Base-by-base conservation (phyloP, 2,797 vertebrate species). In the Peromyscus attwateri region DNA sequence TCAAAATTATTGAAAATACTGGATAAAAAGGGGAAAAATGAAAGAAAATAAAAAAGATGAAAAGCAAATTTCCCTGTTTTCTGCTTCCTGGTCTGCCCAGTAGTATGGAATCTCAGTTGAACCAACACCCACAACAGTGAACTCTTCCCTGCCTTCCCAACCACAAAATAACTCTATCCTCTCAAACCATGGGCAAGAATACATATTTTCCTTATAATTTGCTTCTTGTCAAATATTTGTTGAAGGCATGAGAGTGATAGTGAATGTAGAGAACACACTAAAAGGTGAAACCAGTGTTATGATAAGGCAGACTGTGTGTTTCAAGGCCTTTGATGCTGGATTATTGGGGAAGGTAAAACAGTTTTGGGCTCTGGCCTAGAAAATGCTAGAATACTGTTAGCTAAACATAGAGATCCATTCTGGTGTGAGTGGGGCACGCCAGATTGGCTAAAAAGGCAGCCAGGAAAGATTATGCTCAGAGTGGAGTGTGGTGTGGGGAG, bases 401-500 rank as follows among this genome's bases (percentile, higher is more conserved):
- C 9, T 31, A 8, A 64, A 2, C 40, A 11, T 46, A 66, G 43
- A 84, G 17, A 46, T 43, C 1, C 31, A 21, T 23, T 12, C 16
- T 66, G 14, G 8, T 21, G 29, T 31, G 40, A 34, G 10, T 64
- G 16, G 6, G 60, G 29, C 60, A 66, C 27, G 46, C 1, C 5
- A 43, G 4, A 34, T 1, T 13, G 3, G 0, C 9, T 13, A 23
- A 34, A 46, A 66, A 49, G 11, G 62, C 17, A 66, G 9, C 40
- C 29, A 46, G 62, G 40, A 84, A 66, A 31, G 16, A 84, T 5
- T 12, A 46, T 49, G 40, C 37, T 46, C 37, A 34, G 60, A 1
- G 4, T 34, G 8, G n/a, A 19, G n/a, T 40, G 19, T 21, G 1
- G n/a, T 0, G 3, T 46, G 6, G 11, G 6, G 6, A 12, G 1